Evolutionary conservation across 1,140 invertebrate genomes (phyloP).

Genomic region (Neodiprion lecontei): DNA sequence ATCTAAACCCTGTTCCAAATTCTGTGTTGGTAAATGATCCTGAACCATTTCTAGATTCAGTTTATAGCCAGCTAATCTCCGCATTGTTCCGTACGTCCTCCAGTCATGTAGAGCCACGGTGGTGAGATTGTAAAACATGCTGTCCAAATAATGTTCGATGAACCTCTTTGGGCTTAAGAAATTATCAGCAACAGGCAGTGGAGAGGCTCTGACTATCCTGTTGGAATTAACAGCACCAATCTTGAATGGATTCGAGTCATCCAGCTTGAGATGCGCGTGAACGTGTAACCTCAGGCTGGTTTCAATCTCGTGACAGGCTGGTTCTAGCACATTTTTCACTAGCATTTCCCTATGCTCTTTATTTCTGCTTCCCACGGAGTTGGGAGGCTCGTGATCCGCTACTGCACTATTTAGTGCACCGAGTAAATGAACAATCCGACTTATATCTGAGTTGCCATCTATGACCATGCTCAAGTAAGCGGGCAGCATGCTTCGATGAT

Average conservation of each 20-base stretch:
- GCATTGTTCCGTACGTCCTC: constrained; percentile 97
- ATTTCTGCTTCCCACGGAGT: constrained; percentile 38
- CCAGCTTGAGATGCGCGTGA: constrained; percentile 87
- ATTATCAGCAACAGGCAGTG: constrained; percentile 41
- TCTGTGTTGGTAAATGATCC: constrained; percentile 94
- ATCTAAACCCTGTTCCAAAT: constrained; percentile 96
- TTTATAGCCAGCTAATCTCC: constrained; percentile 87
- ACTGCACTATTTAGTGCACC: constrained; percentile 53
- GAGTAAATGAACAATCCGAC: constrained; percentile 49
- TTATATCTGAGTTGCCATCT: constrained; percentile 46
- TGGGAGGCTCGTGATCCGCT: constrained; percentile 34
- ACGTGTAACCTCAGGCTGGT: constrained; percentile 89
- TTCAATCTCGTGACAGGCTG: constrained; percentile 87
- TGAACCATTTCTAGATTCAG: constrained; percentile 84
- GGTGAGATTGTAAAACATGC: constrained; percentile 97
- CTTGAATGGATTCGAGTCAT: constrained; percentile 79
- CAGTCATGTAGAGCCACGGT: constrained; percentile 97
- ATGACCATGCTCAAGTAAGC: constrained; percentile 48
- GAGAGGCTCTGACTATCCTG: constrained; percentile 42
- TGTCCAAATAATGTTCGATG: constrained; percentile 92
- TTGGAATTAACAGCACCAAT: constrained; percentile 56
- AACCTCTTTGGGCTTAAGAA: constrained; percentile 50
- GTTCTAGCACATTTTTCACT: constrained; percentile 70
- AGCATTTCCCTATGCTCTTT: constrained; percentile 41
- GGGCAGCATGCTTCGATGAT: constrained; percentile 56